Conservation (phyloP, 1,140 invertebrate genomes). For the Tetramorium simillimum region DNA sequence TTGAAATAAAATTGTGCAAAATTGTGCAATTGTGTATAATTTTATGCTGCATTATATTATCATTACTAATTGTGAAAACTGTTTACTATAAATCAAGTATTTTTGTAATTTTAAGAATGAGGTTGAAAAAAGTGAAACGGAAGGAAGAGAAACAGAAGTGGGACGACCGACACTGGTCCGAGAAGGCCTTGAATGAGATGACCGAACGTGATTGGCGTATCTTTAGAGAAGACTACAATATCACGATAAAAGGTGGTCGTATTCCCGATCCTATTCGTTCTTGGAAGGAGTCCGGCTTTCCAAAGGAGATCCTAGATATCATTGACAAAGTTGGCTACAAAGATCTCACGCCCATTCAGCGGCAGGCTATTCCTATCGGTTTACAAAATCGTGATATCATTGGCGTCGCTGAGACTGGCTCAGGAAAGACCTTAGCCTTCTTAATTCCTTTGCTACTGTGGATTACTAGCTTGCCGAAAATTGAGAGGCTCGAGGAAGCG, state of each 20-base stretch:
- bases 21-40: too few relatives aligned
- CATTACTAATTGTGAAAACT: background rate
- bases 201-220: conserved; percentile 99
- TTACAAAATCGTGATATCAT: conserved; percentile 99
- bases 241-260: conserved; percentile 98
- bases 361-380: conserved; percentile 99
- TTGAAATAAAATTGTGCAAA: background rate
- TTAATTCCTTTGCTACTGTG: conserved; percentile 98
- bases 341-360: conserved; percentile 99
- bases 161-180: conserved; percentile 99
- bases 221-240: conserved; percentile 99
- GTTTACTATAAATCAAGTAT: background rate
- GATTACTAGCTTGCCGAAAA: conserved; percentile 99
- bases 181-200: conserved; percentile 98
- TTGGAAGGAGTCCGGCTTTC: conserved; percentile 98
- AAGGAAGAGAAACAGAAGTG: conserved; percentile 99
- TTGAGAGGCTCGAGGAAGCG: conserved; percentile 95
- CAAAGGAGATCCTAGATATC: conserved; percentile 96
- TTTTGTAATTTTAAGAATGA: conserved; percentile 86
- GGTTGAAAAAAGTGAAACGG: conserved; percentile 96
- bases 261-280: conserved; percentile 98
- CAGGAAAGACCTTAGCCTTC: conserved; percentile 99
- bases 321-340: conserved; percentile 98
- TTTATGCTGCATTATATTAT: conserved; percentile 1
- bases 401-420: conserved; percentile 99